Conservation (phyloP, 1,140 invertebrate species). For the Trialeurodes vaporariorum region DNA sequence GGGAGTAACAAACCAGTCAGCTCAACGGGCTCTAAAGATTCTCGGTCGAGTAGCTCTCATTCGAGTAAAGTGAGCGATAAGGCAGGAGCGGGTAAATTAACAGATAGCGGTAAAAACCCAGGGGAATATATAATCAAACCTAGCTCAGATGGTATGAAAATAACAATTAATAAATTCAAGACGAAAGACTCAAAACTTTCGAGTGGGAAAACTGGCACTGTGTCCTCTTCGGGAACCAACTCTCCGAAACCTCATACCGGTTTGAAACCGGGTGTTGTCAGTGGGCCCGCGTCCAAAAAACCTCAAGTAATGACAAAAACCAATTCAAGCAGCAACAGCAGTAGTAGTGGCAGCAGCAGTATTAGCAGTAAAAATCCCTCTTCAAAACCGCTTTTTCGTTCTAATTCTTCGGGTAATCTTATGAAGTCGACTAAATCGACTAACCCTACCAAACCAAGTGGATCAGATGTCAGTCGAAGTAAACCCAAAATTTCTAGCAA, state of each 20-base stretch:
- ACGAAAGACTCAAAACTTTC: constrained; percentile 43
- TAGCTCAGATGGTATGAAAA: constrained; percentile 73
- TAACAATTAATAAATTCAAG: constrained; percentile 75
- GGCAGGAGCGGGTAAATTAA: constrained; percentile 42
- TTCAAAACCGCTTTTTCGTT: background rate
- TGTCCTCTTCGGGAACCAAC: constrained; percentile 28
- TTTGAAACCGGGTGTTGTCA: constrained; percentile 68
- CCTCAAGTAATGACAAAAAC: constrained; percentile 35
- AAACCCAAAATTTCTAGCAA: background rate
- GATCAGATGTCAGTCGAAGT: background rate
- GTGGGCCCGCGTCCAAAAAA: constrained; percentile 67
- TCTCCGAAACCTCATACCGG: constrained; percentile 41
- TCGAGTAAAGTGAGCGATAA: constrained; percentile 39
- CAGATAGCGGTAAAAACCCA: constrained; percentile 50
- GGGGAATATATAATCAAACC: constrained; percentile 77
- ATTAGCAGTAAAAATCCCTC: constrained; percentile 6
- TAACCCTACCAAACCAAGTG: background rate
- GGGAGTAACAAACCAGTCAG: constrained; percentile 19
- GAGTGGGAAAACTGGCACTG: background rate
- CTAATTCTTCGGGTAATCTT: background rate
- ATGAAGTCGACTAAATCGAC: background rate
- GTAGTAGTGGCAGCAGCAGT: constrained; percentile 15
- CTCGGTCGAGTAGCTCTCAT: constrained; percentile 22
- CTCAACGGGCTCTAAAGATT: constrained; percentile 6
- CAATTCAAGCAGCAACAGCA: constrained; percentile 21